Conservation (phyloP, 1,140 invertebrate species). For the Oedothorax gibbosus region DNA sequence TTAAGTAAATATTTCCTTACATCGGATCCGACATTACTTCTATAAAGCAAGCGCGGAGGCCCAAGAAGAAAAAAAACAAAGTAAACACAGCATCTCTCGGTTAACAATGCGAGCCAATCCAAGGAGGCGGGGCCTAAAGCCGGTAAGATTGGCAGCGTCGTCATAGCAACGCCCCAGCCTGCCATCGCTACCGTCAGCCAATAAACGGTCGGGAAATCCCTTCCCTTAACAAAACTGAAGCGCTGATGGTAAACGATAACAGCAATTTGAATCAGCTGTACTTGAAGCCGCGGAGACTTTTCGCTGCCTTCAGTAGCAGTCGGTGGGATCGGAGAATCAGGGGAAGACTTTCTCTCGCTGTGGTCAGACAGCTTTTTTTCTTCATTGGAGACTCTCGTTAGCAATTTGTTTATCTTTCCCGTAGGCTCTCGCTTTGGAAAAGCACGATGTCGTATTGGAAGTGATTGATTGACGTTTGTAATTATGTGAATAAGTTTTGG, state of each 20-base stretch:
- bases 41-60: conserved; percentile 6
- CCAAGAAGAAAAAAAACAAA: conserved; percentile 22
- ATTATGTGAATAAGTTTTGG: no score
- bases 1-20: conserved; percentile 50
- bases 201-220: conserved; percentile 56
- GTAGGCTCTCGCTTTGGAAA: no score
- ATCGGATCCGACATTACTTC: conserved; percentile 23
- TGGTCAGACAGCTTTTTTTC: conserved; percentile 7
- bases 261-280: conserved; percentile 59
- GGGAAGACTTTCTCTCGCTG: no score
- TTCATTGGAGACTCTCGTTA: no score
- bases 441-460: no score
- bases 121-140: conserved; percentile 26
- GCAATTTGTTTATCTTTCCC: no score
- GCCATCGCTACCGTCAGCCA: conserved; percentile 54
- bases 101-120: conserved; percentile 6
- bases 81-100: conserved; percentile 11
- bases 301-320: conserved; percentile 11
- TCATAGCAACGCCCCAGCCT: conserved; percentile 51
- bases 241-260: conserved; percentile 59
- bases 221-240: conserved; percentile 53
- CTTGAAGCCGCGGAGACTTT: conserved; percentile 18
- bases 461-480: no score
- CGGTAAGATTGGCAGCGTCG: conserved; percentile 56
- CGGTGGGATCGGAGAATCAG: background rate